phyloP scores from a whole-genome alignment of 2,888 invertebrate genomes.

The Nemotelus nigrinus region DNA sequence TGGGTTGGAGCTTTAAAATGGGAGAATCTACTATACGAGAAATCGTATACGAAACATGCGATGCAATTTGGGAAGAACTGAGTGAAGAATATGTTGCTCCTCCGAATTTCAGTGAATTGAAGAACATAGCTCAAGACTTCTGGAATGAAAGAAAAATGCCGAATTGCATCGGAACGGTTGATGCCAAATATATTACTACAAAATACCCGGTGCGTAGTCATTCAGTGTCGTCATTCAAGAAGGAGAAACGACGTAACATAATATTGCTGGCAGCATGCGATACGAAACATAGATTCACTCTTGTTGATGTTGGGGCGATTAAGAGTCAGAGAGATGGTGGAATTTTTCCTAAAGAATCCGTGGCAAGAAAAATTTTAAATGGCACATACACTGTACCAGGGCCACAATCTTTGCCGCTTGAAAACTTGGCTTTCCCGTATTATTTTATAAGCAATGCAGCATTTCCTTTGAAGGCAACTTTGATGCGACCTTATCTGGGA shows the following conservation, averaged over 20 bases:
- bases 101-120: slow-evolving; percentile 16
- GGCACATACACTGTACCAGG: too few relatives aligned
- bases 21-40: slow-evolving; percentile 52
- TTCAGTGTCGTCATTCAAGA: too few relatives aligned
- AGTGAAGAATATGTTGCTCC: slow-evolving; percentile 48
- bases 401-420: too few relatives aligned
- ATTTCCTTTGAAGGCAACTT: too few relatives aligned
- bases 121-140: too few relatives aligned
- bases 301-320: slow-evolving; percentile 49
- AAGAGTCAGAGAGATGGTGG: slow-evolving; percentile 52
- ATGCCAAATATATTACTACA: slow-evolving; percentile 49
- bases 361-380: too few relatives aligned
- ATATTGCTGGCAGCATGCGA: neutral
- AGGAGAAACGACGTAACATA: slow-evolving; percentile 42
- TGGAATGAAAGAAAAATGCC: slow-evolving; percentile 4
- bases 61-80: slow-evolving; percentile 45
- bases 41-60: slow-evolving; percentile 52
- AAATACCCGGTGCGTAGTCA: too few relatives aligned
- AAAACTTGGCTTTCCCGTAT: too few relatives aligned
- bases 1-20: slow-evolving; percentile 46
- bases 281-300: slow-evolving; percentile 50
- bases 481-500: too few relatives aligned
- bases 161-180: slow-evolving; percentile 53
- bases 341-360: neutral
- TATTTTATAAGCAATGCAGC: too few relatives aligned